Conservation (phyloP, 2,797 vertebrate genomes). For the Melanotaenia boesemani region DNA sequence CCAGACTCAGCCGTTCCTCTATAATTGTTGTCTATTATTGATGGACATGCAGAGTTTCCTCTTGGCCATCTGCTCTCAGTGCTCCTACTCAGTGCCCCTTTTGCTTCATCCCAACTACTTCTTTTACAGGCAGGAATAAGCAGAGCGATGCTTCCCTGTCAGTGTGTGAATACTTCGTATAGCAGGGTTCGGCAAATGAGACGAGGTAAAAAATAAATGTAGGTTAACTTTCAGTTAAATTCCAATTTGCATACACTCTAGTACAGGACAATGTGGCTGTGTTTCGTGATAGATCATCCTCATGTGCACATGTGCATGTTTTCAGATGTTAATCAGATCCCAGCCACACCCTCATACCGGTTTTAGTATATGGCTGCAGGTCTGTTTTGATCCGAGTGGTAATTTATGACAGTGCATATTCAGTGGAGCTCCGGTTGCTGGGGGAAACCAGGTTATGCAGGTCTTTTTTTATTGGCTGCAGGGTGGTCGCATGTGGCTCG, state of each 20-base stretch:
- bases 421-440: constrained; percentile 38
- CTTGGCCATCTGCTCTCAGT: constrained; percentile 78
- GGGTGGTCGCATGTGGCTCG: constrained; percentile 31
- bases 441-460: constrained; percentile 28
- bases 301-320: constrained; percentile 18
- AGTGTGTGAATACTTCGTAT: constrained; percentile 62
- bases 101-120: constrained; percentile 40
- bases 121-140: constrained; percentile 50
- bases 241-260: neutral
- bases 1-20: constrained; percentile 49
- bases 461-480: constrained; percentile 48
- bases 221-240: constrained; percentile 49
- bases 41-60: constrained; percentile 72
- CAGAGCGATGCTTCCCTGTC: constrained; percentile 52
- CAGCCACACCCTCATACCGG: constrained; percentile 32
- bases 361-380: constrained; percentile 52
- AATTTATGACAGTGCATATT: constrained; percentile 62
- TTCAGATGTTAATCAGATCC: constrained; percentile 59
- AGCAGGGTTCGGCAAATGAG: constrained; percentile 25
- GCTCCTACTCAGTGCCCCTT: constrained; percentile 54
- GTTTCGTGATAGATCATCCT: constrained; percentile 43
- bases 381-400: constrained; percentile 50
- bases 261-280: constrained; percentile 30
- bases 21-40: constrained; percentile 74
- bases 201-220: constrained; percentile 21